Evolutionary conservation across 2,113 vertebrate genomes (phyloP).

Genomic region (Ceratotherium simum): DNA sequence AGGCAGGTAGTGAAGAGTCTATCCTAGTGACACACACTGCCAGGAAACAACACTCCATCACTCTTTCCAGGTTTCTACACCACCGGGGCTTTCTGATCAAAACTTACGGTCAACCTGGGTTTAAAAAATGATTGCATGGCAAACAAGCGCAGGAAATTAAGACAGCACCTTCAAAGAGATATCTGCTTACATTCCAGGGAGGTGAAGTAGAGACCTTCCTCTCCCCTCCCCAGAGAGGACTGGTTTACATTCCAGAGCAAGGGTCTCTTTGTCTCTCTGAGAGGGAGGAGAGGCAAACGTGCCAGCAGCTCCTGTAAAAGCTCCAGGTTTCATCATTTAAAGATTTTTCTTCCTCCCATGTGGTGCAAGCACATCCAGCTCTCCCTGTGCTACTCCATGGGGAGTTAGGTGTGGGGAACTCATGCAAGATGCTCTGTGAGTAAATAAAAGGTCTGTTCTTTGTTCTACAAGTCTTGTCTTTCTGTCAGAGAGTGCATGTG

Average conservation of each 20-base stretch:
- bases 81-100: not conserved
- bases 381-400: rapidly evolving
- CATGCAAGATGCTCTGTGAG: not conserved
- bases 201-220: not conserved
- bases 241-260: not conserved
- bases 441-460: not conserved
- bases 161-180: not conserved
- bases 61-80: not conserved
- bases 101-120: not conserved
- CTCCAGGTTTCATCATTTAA: not conserved
- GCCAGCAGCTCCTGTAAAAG: not conserved
- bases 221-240: not conserved
- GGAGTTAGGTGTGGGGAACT: not conserved
- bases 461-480: not conserved
- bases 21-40: not conserved
- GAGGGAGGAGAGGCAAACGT: not conserved
- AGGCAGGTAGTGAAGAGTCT: not conserved
- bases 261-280: not conserved
- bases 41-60: not conserved
- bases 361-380: not conserved
- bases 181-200: not conserved
- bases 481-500: not conserved
- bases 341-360: not conserved
- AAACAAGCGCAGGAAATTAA: not conserved
- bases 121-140: not conserved